A percentile compares a stretch with the other conserved stretches of the same genome.
These are phyloP conservation scores for Catostomus latipinnis DNA, from an alignment of 2,797 vertebrate genomes.

Conservation along the genomic window DNA sequence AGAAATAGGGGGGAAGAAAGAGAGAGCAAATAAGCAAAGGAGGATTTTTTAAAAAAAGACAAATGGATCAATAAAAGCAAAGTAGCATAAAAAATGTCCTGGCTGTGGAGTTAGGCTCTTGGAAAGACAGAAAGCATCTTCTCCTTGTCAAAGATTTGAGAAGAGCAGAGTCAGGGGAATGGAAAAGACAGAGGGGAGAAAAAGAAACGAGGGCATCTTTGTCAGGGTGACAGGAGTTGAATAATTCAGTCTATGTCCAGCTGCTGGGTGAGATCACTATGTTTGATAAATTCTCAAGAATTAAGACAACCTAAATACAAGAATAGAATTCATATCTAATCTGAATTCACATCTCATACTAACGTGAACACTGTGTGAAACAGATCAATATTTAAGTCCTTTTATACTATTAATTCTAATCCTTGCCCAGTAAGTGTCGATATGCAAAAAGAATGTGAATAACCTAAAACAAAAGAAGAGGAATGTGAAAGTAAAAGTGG, in stretches of 20 bases:
- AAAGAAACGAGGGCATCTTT: conserved; percentile 45
- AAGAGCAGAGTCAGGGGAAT: conserved; percentile 23
- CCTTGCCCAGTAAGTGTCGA: too few relatives aligned
- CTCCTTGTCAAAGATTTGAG: conserved; percentile 40
- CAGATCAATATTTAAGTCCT: too few relatives aligned
- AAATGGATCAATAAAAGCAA: conserved; percentile 36
- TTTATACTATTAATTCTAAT: too few relatives aligned
- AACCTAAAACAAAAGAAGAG: too few relatives aligned
- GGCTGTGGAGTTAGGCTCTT: conserved; percentile 13
- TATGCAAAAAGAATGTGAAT: too few relatives aligned
- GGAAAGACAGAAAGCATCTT: conserved; percentile 31
- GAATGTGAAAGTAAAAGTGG: too few relatives aligned
- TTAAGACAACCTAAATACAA: not conserved
- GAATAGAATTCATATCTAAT: not conserved
- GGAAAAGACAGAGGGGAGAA: conserved; percentile 14
- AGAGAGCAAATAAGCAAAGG: not conserved
- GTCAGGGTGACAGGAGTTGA: conserved; percentile 62
- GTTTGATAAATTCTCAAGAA: conserved; percentile 67
- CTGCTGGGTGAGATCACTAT: conserved; percentile 52
- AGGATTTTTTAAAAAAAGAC: conserved; percentile 35
- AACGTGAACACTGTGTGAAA: not conserved
- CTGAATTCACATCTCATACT: not conserved
- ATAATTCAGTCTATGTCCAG: conserved; percentile 65
- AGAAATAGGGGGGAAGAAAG: not conserved
- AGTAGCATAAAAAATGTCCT: conserved; percentile 35